Conservation (phyloP, 2,888 invertebrate species). For the Drosophila mimetica region DNA sequence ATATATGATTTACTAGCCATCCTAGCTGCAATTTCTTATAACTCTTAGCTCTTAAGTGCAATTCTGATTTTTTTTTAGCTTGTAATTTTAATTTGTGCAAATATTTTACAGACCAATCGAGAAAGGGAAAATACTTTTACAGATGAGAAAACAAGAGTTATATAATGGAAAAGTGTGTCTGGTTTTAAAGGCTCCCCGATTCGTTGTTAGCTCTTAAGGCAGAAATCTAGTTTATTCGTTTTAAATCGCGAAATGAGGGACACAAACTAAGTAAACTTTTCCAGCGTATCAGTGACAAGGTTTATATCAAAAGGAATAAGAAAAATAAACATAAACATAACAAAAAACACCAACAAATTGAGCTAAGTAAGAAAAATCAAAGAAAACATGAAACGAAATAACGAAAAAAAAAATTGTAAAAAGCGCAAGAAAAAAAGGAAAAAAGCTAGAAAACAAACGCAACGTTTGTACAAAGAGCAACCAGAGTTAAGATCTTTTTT, state of each 20-base stretch:
- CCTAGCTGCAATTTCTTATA: conserved; percentile 21
- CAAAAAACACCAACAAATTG: conserved; percentile 19
- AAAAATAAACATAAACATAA: not conserved
- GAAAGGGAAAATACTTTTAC: conserved; percentile 8
- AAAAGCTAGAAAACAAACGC: conserved; percentile 8
- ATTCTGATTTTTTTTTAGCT: conserved; percentile 35
- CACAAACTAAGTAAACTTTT: conserved; percentile 21
- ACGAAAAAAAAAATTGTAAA: conserved; percentile 10
- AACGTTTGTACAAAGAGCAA: conserved; percentile 29
- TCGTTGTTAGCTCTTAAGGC: conserved; percentile 7
- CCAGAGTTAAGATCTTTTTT: conserved; percentile 26
- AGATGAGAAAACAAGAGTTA: not conserved
- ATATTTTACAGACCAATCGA: conserved; percentile 14
- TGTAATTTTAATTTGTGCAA: conserved; percentile 50
- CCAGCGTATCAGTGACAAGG: conserved; percentile 16
- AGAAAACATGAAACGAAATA: conserved; percentile 4
- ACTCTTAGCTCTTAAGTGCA: conserved; percentile 11
- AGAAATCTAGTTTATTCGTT: conserved; percentile 11
- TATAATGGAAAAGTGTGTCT: conserved; percentile 9
- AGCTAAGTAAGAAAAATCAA: conserved; percentile 22
- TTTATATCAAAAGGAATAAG: conserved; percentile 14
- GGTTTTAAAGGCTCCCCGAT: conserved; percentile 4
- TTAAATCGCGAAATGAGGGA: conserved; percentile 14
- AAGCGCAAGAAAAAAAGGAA: conserved; percentile 4
- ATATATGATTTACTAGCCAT: conserved; percentile 13